phyloP scores from a whole-genome alignment of 2,888 invertebrate genomes.

The Melangyna quadrimaculata region DNA sequence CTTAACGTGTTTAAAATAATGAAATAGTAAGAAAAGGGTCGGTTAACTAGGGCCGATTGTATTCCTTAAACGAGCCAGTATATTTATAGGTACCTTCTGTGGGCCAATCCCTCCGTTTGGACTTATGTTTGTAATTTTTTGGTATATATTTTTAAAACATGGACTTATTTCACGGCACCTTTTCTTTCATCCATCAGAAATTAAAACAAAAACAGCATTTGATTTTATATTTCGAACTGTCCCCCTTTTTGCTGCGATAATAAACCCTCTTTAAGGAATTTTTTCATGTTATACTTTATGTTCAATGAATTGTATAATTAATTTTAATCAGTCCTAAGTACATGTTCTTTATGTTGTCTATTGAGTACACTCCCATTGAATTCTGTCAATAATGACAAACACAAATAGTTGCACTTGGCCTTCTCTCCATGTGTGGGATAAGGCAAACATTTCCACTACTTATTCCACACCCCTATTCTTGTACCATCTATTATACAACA shows the following conservation, averaged over 20 bases:
- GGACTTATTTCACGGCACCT: no score
- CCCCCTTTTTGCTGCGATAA: neutral
- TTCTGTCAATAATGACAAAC: slow-evolving; percentile 3
- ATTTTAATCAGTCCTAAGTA: slow-evolving; percentile 43
- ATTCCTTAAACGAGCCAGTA: no score
- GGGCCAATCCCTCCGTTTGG: no score
- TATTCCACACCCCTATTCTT: neutral
- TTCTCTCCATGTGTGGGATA: neutral
- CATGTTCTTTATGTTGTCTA: slow-evolving; percentile 13
- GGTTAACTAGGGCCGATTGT: no score
- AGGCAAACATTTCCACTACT: neutral
- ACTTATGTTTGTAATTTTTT: no score
- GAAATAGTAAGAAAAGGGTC: no score
- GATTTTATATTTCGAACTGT: neutral
- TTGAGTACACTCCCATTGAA: neutral
- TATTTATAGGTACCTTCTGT: no score
- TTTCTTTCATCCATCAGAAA: no score
- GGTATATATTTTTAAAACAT: no score
- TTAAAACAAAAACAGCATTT: neutral
- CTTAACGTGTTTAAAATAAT: no score
- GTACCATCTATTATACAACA: neutral
- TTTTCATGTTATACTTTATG: neutral
- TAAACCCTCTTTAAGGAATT: neutral
- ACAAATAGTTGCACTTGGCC: slow-evolving; percentile 12
- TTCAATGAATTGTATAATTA: slow-evolving; percentile 16